phyloP scores from a whole-genome alignment of 2,797 vertebrate species.

The Enteromius paludinosus region DNA sequence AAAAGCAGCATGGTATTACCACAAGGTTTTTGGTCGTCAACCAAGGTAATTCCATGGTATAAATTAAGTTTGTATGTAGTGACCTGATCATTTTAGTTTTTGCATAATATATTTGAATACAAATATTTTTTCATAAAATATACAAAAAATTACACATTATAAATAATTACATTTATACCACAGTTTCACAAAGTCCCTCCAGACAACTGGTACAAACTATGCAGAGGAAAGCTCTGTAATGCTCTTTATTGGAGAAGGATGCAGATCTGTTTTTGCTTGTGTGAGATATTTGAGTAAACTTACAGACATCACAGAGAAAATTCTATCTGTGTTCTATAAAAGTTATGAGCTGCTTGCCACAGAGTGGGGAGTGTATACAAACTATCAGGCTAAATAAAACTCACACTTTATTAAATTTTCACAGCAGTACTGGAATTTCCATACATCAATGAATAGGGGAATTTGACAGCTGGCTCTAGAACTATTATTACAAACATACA shows the following conservation, averaged over 20 bases:
- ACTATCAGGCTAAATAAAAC: constrained; percentile 16
- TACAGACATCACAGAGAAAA: not conserved
- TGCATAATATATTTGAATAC: not conserved
- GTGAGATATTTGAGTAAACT: not conserved
- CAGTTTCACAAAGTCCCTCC: not conserved
- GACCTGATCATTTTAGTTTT: not conserved
- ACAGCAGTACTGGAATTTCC: constrained; percentile 7
- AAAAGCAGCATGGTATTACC: not conserved
- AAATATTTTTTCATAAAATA: not conserved
- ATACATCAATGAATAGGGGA: constrained; percentile 8
- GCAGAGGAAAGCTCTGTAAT: not conserved
- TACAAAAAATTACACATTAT: not conserved
- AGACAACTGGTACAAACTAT: not conserved
- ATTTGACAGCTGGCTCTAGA: constrained; percentile 33
- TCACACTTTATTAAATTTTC: not conserved
- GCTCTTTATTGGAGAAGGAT: not conserved
- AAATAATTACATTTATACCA: not conserved
- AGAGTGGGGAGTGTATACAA: constrained; percentile 6
- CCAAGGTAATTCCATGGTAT: not conserved
- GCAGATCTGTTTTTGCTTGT: constrained; percentile 1
- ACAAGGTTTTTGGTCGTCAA: not conserved
- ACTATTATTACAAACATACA: constrained; percentile 59
- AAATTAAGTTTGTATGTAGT: no score
- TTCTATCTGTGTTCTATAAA: not conserved
- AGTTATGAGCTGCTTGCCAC: not conserved